A percentile compares a stretch with the other conserved stretches of the same genome.
Conservation (phyloP, 2,888 invertebrate genomes). For the Oligia fasciuncula region DNA sequence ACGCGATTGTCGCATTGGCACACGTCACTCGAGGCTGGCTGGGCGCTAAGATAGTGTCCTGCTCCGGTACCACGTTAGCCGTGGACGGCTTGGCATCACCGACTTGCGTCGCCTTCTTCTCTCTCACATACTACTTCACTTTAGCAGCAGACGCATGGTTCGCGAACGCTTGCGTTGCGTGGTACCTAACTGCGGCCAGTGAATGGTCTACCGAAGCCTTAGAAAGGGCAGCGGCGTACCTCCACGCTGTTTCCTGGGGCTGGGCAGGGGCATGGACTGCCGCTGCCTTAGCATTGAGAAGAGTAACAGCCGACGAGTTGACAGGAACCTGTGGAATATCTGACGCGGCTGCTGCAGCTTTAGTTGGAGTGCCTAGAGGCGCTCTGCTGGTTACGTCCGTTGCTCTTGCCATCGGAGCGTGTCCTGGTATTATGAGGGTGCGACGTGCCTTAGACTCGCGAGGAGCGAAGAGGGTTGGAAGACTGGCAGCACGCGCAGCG, state of each 20-base stretch:
- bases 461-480: conserved; percentile 93
- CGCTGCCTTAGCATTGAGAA: conserved; percentile 94
- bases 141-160: conserved; percentile 96
- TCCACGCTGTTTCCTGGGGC: conserved; percentile 97
- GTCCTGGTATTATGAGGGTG: conserved; percentile 94
- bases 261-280: conserved; percentile 96
- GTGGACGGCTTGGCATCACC: conserved; percentile 87
- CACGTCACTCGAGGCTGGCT: conserved; percentile 92
- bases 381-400: conserved; percentile 92
- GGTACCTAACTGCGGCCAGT: conserved; percentile 97
- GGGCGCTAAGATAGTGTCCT: conserved; percentile 82
- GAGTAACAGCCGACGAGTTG: conserved; percentile 94
- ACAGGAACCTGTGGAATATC: conserved; percentile 95
- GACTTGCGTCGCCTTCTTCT: conserved; percentile 93
- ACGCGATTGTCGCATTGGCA: conserved; percentile 94
- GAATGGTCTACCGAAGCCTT: conserved; percentile 98
- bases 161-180: conserved; percentile 96
- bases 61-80: conserved; percentile 82
- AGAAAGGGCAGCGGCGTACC: conserved; percentile 95
- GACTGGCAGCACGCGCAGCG: conserved; percentile 93
- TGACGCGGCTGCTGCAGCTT: conserved; percentile 90
- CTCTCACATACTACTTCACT: conserved; percentile 94
- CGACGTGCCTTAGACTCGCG: conserved; percentile 88
- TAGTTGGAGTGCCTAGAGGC: conserved; percentile 91
- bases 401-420: conserved; percentile 93